phyloP scores from a whole-genome alignment of 1,140 invertebrate genomes.

The Battus philenor region DNA sequence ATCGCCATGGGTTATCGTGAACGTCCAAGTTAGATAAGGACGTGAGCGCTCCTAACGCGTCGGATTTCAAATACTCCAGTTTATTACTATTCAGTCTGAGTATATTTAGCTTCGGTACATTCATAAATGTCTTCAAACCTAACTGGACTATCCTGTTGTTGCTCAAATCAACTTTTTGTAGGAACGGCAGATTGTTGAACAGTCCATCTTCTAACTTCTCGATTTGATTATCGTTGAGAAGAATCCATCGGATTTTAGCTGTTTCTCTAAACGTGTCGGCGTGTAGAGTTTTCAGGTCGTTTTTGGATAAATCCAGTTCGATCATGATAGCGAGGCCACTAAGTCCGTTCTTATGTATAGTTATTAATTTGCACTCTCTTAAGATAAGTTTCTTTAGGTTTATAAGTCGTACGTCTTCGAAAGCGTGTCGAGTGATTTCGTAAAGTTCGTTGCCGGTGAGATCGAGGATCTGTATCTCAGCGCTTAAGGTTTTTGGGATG shows the following conservation, averaged over 20 bases:
- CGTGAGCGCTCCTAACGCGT: slow-evolving; percentile 77
- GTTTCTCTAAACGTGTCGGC: slow-evolving; percentile 84
- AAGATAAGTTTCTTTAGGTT: slow-evolving; percentile 89
- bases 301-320: slow-evolving; percentile 89
- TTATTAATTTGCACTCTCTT: slow-evolving; percentile 82
- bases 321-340: slow-evolving; percentile 86
- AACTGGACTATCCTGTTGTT: slow-evolving; percentile 84
- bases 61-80: slow-evolving; percentile 78
- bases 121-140: slow-evolving; percentile 83
- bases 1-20: slow-evolving; percentile 90
- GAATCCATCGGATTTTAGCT: slow-evolving; percentile 81
- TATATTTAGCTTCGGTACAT: slow-evolving; percentile 80
- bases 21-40: slow-evolving; percentile 85
- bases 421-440: slow-evolving; percentile 80
- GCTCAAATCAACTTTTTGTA: slow-evolving; percentile 86
- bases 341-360: slow-evolving; percentile 84
- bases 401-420: slow-evolving; percentile 81
- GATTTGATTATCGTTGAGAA: slow-evolving; percentile 85
- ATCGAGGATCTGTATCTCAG: slow-evolving; percentile 86
- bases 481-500: slow-evolving; percentile 83
- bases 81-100: slow-evolving; percentile 85
- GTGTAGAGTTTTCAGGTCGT: slow-evolving; percentile 82
- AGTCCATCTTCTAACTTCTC: slow-evolving; percentile 82
- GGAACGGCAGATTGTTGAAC: slow-evolving; percentile 83
- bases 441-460: slow-evolving; percentile 83